These are phyloP conservation scores for Nebria ingens DNA, from an alignment of 1,140 invertebrate species.

Conservation along the genomic window DNA sequence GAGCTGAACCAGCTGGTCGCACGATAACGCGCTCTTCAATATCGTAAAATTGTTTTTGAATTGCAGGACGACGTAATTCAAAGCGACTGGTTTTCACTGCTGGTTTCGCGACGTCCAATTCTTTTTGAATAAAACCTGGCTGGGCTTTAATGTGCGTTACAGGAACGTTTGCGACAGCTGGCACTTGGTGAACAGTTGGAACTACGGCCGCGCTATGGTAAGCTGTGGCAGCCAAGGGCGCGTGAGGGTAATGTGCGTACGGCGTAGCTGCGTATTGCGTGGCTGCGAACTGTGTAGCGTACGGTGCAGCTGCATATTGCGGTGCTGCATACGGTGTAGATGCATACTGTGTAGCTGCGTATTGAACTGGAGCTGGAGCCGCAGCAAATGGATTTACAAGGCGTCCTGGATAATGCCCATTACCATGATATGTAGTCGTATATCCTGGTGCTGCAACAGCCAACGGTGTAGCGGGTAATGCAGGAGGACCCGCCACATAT, in stretches of 20 bases:
- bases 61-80: slow-evolving; percentile 30
- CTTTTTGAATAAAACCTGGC: slow-evolving; percentile 40
- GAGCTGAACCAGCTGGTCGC: slow-evolving; percentile 49
- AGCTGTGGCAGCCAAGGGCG: slow-evolving; percentile 9
- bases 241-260: neutral
- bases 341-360: neutral
- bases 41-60: slow-evolving; percentile 55
- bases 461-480: slow-evolving; percentile 14
- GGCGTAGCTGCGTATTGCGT: too few species aligned
- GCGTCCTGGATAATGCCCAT: neutral
- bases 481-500: neutral
- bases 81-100: slow-evolving; percentile 39
- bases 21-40: slow-evolving; percentile 51
- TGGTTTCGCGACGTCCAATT: slow-evolving; percentile 42
- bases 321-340: neutral
- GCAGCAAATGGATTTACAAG: neutral
- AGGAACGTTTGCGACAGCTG: slow-evolving; percentile 40
- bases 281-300: too few species aligned
- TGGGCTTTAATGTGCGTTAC: slow-evolving; percentile 40
- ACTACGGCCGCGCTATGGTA: slow-evolving; percentile 29
- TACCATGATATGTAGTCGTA: neutral
- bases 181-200: slow-evolving; percentile 40
- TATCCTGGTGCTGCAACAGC: neutral
- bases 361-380: neutral
- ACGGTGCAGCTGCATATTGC: too few species aligned